Evolutionary conservation across 2,797 vertebrate species (phyloP).

Genomic region (Melanotaenia parkinsoni): DNA sequence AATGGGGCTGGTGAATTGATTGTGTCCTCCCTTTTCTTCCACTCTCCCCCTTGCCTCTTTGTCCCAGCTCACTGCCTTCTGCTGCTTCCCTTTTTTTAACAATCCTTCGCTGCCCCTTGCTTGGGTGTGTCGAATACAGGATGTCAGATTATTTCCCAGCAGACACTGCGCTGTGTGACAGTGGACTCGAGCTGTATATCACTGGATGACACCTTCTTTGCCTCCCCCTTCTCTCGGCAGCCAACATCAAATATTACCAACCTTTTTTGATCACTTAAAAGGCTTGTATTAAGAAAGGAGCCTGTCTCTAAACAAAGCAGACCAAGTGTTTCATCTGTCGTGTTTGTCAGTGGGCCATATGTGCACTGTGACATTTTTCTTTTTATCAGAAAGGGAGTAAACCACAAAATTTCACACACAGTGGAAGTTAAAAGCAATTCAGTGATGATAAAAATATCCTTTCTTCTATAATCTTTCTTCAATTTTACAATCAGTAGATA

Average conservation of each 20-base stretch:
- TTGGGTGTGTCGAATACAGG: slow-evolving; percentile 72
- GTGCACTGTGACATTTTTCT: slow-evolving; percentile 62
- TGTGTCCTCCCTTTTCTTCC: slow-evolving; percentile 66
- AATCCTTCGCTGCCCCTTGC: slow-evolving; percentile 55
- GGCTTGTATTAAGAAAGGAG: slow-evolving; percentile 72
- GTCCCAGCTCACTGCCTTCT: slow-evolving; percentile 49
- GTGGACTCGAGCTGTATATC: slow-evolving; percentile 75
- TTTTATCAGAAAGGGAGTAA: slow-evolving; percentile 61
- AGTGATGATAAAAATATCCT: neutral
- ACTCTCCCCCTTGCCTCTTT: slow-evolving; percentile 50
- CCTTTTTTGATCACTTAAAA: slow-evolving; percentile 82
- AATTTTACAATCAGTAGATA: neutral
- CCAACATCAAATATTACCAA: slow-evolving; percentile 77
- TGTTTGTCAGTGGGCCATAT: slow-evolving; percentile 75
- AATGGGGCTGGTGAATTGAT: slow-evolving; percentile 75
- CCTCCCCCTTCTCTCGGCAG: slow-evolving; percentile 50
- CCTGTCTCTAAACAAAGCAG: slow-evolving; percentile 75
- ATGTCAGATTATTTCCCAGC: slow-evolving; percentile 83
- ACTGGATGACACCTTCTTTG: slow-evolving; percentile 71
- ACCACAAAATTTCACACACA: slow-evolving; percentile 39
- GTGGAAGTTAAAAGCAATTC: slow-evolving; percentile 29
- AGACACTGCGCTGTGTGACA: slow-evolving; percentile 75
- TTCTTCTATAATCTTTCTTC: neutral
- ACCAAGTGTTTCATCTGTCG: slow-evolving; percentile 79
- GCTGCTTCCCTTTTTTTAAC: slow-evolving; percentile 10